Evolutionary conservation across 2,888 invertebrate species (phyloP), one percentile per base, ranked within the genome.

Genomic region (Andrena camellia): DNA sequence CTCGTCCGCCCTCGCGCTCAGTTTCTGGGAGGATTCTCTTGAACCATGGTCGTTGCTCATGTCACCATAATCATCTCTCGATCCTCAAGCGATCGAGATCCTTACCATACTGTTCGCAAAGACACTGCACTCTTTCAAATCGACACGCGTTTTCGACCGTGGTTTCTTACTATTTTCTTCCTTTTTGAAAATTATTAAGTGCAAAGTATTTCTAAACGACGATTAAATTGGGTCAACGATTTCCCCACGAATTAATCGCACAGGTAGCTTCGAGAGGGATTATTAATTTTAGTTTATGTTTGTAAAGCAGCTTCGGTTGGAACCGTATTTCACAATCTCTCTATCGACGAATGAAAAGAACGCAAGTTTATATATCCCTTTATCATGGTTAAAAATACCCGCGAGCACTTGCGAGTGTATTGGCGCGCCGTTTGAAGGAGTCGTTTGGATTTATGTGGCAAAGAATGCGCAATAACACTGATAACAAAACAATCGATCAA

Each of bases 51-150:
- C 70, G 78, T 70, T 67, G 67, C 69, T 83, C 83, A 83, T 83
- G 62, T 73, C 82, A 71, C 77, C 81, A 82, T 83, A 78, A 83
- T 42, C 60, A 42, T 13, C 26, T 54, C 50, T 57, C 62, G 63
- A 67, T 81, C 76, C 10, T n/a, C 50, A 29, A 0, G 17, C 31
- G 62, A 75, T 63, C 69, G 62, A 70, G 66, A 57, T 54, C 13
- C 48, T 48, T 13, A 6, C 6, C 17, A 33, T 10, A 20, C 17
- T 23, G 13, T 23, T 50, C 20, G 2, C 33, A 0, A 29, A 23
- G 17, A 33, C 26, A 8, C 50, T 57, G 20, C 3, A 26, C n/a
- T 13, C 8, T 52, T 26, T 5, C 17, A 1, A 50, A 26, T 31
- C 8, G 4, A 1, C 8, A n/a, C 57, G 10, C 2, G 13, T 20